Evolutionary conservation across 2,888 invertebrate species (phyloP).

Genomic region (Hypselothyrea guttata): DNA sequence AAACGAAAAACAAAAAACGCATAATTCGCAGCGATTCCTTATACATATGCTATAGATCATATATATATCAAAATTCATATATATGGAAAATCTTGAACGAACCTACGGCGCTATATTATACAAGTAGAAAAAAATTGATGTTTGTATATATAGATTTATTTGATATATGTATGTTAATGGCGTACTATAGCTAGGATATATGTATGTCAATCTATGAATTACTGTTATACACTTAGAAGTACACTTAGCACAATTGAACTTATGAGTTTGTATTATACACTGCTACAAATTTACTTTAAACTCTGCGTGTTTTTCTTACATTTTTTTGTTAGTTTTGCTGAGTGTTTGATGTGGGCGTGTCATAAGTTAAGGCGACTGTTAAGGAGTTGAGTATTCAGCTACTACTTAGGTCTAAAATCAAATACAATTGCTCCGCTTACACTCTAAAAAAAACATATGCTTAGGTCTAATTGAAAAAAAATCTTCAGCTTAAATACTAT

Average conservation of each 20-base stretch:
- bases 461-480: slow-evolving; percentile 22
- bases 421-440: slow-evolving; percentile 17
- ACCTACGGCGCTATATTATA: neutral
- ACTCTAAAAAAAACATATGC: slow-evolving; percentile 20
- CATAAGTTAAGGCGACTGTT: slow-evolving; percentile 68
- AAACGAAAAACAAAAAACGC: slow-evolving; percentile 18
- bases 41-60: neutral
- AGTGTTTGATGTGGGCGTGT: slow-evolving; percentile 56
- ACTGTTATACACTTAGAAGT: slow-evolving; percentile 69
- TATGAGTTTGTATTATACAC: slow-evolving; percentile 24
- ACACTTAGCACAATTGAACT: slow-evolving; percentile 71
- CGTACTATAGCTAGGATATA: slow-evolving; percentile 58
- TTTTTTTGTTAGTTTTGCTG: slow-evolving; percentile 43
- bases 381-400: slow-evolving; percentile 48
- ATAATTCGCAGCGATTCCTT: slow-evolving; percentile 3
- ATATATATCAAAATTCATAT: neutral
- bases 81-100: too few species aligned
- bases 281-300: too few species aligned
- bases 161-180: slow-evolving; percentile 41
- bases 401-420: slow-evolving; percentile 1
- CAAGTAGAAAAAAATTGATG: slow-evolving; percentile 4
- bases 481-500: slow-evolving; percentile 71
- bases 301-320: too few species aligned
- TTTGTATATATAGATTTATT: slow-evolving; percentile 16
- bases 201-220: slow-evolving; percentile 36